phyloP scores from a whole-genome alignment of 2,113 vertebrate species.

The Cyanocitta stelleri region DNA sequence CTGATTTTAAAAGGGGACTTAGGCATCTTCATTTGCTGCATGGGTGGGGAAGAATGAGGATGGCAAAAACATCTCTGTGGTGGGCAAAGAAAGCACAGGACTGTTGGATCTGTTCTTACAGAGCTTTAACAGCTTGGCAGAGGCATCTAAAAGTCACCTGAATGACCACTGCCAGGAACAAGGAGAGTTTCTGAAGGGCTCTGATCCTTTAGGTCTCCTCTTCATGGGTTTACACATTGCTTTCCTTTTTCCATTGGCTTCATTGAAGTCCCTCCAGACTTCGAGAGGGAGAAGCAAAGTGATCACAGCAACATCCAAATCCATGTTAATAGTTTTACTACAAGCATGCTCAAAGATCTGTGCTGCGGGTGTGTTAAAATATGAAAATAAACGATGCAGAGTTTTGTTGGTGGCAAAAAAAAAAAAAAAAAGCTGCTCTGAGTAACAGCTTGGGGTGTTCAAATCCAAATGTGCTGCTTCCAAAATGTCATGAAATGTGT shows the following conservation, averaged over 20 bases:
- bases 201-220: background rate
- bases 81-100: background rate
- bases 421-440: background rate
- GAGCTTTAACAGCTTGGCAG: background rate
- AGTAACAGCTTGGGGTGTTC: constrained; percentile 26
- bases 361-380: background rate
- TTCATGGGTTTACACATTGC: background rate
- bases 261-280: background rate
- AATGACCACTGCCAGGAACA: background rate
- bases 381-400: background rate
- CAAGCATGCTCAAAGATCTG: background rate
- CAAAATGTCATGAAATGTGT: constrained; percentile 66
- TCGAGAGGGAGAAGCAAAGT: background rate
- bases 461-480: constrained; percentile 68
- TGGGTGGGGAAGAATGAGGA: background rate
- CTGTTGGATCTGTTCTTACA: background rate
- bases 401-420: background rate
- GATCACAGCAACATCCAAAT: constrained; percentile 58
- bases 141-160: background rate
- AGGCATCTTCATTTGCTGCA: background rate
- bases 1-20: background rate
- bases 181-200: background rate
- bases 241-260: background rate
- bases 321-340: constrained; percentile 79
- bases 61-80: background rate